Evolutionary conservation across 2,113 vertebrate genomes (phyloP).

Genomic region (Camarhynchus parvulus): DNA sequence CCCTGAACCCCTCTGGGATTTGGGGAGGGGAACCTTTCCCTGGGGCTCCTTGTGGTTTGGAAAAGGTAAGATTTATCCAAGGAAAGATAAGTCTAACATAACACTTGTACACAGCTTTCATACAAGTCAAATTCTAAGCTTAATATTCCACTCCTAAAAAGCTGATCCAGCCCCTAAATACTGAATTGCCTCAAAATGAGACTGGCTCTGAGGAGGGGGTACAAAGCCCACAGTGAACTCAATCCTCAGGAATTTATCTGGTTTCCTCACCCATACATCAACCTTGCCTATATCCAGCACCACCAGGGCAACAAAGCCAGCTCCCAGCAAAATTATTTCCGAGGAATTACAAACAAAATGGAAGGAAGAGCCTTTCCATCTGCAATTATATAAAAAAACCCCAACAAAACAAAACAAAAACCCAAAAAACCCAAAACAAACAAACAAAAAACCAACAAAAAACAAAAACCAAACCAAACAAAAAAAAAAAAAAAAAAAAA

Average conservation of each 20-base stretch:
- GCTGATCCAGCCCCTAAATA: background rate
- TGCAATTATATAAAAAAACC: background rate
- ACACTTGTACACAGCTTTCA: background rate
- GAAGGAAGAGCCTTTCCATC: background rate
- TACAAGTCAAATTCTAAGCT: background rate
- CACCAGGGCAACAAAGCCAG: background rate
- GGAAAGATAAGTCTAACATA: no score
- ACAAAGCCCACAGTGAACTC: background rate
- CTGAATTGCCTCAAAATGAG: background rate
- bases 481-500: no score
- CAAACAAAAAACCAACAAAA: no score
- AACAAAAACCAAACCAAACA: no score
- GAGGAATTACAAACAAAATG: background rate
- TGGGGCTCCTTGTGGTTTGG: fast-evolving
- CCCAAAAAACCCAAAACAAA: no score
- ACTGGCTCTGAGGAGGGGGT: background rate
- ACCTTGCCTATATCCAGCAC: background rate
- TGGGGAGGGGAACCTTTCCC: background rate
- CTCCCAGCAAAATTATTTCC: background rate
- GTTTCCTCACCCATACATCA: background rate
- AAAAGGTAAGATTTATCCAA: background rate
- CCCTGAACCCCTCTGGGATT: background rate
- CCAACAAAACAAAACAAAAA: no score
- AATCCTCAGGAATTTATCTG: background rate
- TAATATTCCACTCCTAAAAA: background rate